Conservation (phyloP, 1,140 invertebrate species). For the Diorhabda sublineata region DNA sequence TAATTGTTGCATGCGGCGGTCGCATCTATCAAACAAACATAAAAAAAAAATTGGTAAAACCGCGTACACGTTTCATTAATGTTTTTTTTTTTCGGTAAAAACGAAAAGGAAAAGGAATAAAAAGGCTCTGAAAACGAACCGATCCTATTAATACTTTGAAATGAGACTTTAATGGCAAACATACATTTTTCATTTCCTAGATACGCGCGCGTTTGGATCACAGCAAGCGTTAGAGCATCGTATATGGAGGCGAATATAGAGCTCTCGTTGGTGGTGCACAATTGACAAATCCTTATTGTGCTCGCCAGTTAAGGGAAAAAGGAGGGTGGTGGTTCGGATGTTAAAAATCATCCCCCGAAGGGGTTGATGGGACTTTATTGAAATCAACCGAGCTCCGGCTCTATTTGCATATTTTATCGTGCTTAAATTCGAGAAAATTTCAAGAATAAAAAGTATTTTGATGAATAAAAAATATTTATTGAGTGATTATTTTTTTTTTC, state of each 20-base stretch:
- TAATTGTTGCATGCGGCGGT: too few species aligned
- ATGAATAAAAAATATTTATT: too few species aligned
- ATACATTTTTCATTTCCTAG: constrained; percentile 43
- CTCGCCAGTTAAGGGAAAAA: constrained; percentile 20
- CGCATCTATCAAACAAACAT: too few species aligned
- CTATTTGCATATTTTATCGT: constrained; percentile 20
- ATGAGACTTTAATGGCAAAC: constrained; percentile 38
- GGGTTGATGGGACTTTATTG: constrained; percentile 38
- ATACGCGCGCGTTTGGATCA: constrained; percentile 22
- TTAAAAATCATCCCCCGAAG: constrained; percentile 40
- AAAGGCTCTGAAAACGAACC: constrained; percentile 19
- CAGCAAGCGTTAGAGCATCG: constrained; percentile 17
- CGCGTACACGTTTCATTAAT: too few species aligned
- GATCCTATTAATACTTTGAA: constrained; percentile 38
- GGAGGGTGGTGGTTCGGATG: constrained; percentile 23
- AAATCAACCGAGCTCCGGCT: constrained; percentile 32
- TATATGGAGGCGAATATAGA: constrained; percentile 31
- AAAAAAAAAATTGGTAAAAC: too few species aligned
- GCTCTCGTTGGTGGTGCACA: constrained; percentile 32
- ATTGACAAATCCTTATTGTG: constrained; percentile 45
- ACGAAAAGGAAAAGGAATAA: neutral
- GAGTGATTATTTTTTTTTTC: too few species aligned
- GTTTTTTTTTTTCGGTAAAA: too few species aligned
- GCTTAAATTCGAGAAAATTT: too few species aligned
- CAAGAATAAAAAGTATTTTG: too few species aligned